These are phyloP conservation scores for Manis crassicaudata DNA, from an alignment of 2,797 vertebrate genomes.

Conservation along the genomic window DNA sequence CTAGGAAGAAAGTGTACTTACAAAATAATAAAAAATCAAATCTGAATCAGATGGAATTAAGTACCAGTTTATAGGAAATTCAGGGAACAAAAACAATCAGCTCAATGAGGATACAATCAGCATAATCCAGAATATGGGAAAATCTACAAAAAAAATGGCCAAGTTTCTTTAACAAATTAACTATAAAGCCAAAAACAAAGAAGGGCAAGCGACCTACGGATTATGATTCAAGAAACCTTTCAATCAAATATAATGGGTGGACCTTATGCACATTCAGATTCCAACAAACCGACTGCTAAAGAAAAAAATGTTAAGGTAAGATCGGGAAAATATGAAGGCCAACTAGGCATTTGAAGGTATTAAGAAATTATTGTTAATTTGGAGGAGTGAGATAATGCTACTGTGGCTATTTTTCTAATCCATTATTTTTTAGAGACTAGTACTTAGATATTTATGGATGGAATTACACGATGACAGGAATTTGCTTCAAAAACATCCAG, in stretches of 20 bases:
- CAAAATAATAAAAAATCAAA: not conserved
- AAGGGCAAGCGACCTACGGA: not conserved
- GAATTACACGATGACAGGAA: not conserved
- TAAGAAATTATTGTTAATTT: conserved; percentile 13
- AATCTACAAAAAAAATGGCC: not conserved
- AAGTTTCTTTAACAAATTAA: conserved; percentile 1
- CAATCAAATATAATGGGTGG: no score
- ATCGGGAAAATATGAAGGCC: not conserved
- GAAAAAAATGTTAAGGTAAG: not conserved
- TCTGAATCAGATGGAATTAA: not conserved
- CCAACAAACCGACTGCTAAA: not conserved
- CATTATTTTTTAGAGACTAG: conserved; percentile 9
- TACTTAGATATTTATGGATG: conserved; percentile 7
- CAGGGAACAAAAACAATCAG: not conserved
- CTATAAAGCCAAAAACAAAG: not conserved
- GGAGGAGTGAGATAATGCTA: not conserved
- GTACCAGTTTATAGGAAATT: not conserved
- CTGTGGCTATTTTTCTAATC: not conserved
- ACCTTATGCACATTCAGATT: no score
- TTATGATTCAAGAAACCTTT: no score
- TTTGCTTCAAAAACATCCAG: conserved; percentile 32
- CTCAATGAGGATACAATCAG: not conserved
- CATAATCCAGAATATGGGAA: conserved; percentile 1
- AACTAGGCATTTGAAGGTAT: not conserved
- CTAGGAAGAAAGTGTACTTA: not conserved